A percentile compares a stretch with the other conserved stretches of the same genome.
Conservation (phyloP, 2,888 invertebrate genomes). For the Tribolium freemani region DNA sequence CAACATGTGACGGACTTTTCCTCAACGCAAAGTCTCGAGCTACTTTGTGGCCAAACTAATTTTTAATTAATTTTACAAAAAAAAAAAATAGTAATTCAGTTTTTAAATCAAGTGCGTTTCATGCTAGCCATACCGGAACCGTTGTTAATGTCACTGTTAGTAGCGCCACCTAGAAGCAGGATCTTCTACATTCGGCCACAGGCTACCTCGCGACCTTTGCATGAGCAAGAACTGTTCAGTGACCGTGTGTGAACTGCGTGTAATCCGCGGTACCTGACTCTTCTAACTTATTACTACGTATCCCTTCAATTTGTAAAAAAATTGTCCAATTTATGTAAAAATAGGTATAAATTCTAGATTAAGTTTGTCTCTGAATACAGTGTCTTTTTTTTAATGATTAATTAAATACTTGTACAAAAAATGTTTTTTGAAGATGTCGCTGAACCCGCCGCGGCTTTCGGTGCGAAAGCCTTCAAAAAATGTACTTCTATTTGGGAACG, state of each 20-base stretch:
- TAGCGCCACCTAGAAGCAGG: slow-evolving; percentile 39
- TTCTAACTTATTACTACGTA: slow-evolving; percentile 67
- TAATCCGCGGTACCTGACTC: slow-evolving; percentile 64
- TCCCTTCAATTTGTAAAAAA: slow-evolving; percentile 69
- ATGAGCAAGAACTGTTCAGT: slow-evolving; percentile 56
- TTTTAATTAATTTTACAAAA: slow-evolving; percentile 32
- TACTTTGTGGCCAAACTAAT: slow-evolving; percentile 61
- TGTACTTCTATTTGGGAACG: slow-evolving; percentile 45
- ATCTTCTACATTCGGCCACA: slow-evolving; percentile 55
- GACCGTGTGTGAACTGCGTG: slow-evolving; percentile 60
- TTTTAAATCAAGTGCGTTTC: slow-evolving; percentile 54
- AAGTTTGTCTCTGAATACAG: slow-evolving; percentile 63
- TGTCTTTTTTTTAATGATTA: slow-evolving; percentile 47
- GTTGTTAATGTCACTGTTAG: slow-evolving; percentile 19
- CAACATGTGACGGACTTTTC: slow-evolving; percentile 58
- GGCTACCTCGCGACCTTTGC: slow-evolving; percentile 62
- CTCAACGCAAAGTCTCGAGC: slow-evolving; percentile 63
- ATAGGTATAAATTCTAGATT: slow-evolving; percentile 69
- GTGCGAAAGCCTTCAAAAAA: slow-evolving; percentile 40
- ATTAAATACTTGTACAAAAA: slow-evolving; percentile 57
- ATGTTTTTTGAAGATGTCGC: slow-evolving; percentile 50
- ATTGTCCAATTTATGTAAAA: slow-evolving; percentile 70
- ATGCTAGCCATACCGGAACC: slow-evolving; percentile 44
- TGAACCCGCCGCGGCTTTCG: slow-evolving; percentile 49
- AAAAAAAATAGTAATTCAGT: slow-evolving; percentile 34